Evolutionary conservation across 2,888 invertebrate species (phyloP).

Genomic region (Hybos culiciformis): DNA sequence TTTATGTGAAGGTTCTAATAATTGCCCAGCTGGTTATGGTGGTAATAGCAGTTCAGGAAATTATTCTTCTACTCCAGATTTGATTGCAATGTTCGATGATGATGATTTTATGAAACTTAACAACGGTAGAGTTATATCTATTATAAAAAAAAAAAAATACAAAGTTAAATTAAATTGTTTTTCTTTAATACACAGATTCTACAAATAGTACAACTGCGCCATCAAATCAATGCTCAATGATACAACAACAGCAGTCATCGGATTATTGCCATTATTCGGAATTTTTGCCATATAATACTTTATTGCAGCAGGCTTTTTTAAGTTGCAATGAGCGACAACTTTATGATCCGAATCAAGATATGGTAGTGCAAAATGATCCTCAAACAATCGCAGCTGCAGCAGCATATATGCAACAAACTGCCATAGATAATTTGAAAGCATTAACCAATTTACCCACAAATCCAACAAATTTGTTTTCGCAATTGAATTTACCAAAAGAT

Average conservation of each 20-base stretch:
- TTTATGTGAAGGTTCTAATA: conserved; percentile 12
- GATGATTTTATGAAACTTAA: conserved; percentile 15
- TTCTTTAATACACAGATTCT: too few species aligned
- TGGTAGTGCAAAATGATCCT: conserved; percentile 5
- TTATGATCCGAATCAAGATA: conserved; percentile 14
- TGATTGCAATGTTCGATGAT: conserved; percentile 21
- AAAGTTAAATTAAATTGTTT: too few species aligned
- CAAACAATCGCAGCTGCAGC: not conserved
- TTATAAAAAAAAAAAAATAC: too few species aligned
- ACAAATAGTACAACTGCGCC: not conserved
- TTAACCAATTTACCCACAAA: conserved; percentile 37
- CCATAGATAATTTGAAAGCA: conserved; percentile 41
- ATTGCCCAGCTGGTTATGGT: conserved; percentile 5
- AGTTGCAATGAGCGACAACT: conserved; percentile 17
- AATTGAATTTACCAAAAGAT: conserved; percentile 29
- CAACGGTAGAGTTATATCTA: too few species aligned
- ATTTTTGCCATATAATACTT: conserved; percentile 16
- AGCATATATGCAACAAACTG: conserved; percentile 24
- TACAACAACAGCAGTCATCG: conserved; percentile 7
- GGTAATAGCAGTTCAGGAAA: conserved; percentile 6
- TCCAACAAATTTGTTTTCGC: conserved; percentile 39
- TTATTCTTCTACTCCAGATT: conserved; percentile 16
- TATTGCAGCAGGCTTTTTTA: conserved; percentile 18
- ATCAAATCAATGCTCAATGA: not conserved
- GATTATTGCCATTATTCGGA: conserved; percentile 18